Percentiles rank a stretch among this genome's conserved stretches.
phyloP scores from a whole-genome alignment of 2,888 invertebrate genomes.

The Dryococelus australis region DNA sequence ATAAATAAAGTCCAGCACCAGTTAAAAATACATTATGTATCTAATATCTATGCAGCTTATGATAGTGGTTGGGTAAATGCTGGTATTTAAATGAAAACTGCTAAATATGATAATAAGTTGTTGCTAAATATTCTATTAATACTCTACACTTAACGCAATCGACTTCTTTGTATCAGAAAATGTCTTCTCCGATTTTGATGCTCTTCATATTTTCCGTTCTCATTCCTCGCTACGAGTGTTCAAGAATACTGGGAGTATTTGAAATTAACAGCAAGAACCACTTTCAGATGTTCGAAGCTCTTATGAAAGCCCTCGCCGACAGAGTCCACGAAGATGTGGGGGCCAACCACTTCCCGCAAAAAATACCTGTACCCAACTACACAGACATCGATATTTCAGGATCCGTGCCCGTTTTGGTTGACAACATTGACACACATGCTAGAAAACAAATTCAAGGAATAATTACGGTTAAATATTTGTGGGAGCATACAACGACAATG shows the following conservation, averaged over 20 bases:
- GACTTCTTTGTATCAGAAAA: background rate
- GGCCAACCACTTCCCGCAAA: constrained; percentile 49
- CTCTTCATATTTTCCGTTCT: background rate
- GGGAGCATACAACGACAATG: background rate
- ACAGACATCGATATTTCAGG: constrained; percentile 49
- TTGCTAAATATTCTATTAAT: no score
- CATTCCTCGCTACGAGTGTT: background rate
- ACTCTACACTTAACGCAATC: no score
- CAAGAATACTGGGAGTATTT: constrained; percentile 59
- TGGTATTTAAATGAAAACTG: no score
- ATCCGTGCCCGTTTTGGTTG: background rate
- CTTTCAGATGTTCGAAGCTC: constrained; percentile 68
- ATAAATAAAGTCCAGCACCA: no score
- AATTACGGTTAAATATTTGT: background rate
- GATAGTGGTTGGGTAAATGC: no score
- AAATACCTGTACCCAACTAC: constrained; percentile 47
- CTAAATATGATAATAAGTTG: no score
- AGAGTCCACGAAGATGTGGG: constrained; percentile 53
- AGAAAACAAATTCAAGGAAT: no score
- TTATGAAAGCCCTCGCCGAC: constrained; percentile 51
- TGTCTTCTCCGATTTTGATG: background rate
- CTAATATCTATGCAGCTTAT: no score
- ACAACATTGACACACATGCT: constrained; percentile 29
- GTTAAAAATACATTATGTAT: no score
- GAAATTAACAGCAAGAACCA: constrained; percentile 75